Evolutionary conservation across 2,113 vertebrate species (phyloP).

Genomic region (Xiphophorus maculatus): DNA sequence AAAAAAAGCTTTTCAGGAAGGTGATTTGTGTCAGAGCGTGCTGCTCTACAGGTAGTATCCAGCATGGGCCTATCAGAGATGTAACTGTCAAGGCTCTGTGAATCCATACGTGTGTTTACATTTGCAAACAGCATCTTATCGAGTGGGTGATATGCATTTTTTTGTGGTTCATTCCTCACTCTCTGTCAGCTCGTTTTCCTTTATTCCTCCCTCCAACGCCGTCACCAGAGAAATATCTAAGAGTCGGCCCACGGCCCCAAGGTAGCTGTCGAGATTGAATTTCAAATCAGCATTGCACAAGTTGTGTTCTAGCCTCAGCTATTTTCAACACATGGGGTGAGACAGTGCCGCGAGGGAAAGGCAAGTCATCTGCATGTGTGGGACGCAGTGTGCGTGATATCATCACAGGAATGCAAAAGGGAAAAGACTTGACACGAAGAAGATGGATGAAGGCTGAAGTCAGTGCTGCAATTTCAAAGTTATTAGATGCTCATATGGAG

Average conservation of each 20-base stretch:
- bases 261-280: constrained; percentile 67
- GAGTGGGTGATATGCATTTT: constrained; percentile 8
- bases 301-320: constrained; percentile 59
- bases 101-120: constrained; percentile 13
- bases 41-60: constrained; percentile 33
- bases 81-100: constrained; percentile 11
- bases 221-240: constrained; percentile 42
- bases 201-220: constrained; percentile 20
- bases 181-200: constrained; percentile 14
- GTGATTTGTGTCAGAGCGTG: constrained; percentile 49
- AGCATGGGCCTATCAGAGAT: constrained; percentile 11
- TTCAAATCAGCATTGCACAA: constrained; percentile 74
- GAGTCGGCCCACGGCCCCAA: constrained; percentile 36
- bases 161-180: constrained; percentile 13
- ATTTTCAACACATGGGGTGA: constrained; percentile 59
- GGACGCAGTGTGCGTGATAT: constrained; percentile 51
- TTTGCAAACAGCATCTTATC: constrained; percentile 29
- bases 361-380: constrained; percentile 65
- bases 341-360: constrained; percentile 48
- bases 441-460: constrained; percentile 40
- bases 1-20: constrained; percentile 49
- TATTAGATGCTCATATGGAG: constrained; percentile 45
- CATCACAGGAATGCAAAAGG: constrained; percentile 40
- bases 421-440: constrained; percentile 31
- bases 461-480: constrained; percentile 40